These are phyloP conservation scores for Poeciliopsis turrubarensis DNA, from an alignment of 2,113 vertebrate genomes.

Conservation along the genomic window DNA sequence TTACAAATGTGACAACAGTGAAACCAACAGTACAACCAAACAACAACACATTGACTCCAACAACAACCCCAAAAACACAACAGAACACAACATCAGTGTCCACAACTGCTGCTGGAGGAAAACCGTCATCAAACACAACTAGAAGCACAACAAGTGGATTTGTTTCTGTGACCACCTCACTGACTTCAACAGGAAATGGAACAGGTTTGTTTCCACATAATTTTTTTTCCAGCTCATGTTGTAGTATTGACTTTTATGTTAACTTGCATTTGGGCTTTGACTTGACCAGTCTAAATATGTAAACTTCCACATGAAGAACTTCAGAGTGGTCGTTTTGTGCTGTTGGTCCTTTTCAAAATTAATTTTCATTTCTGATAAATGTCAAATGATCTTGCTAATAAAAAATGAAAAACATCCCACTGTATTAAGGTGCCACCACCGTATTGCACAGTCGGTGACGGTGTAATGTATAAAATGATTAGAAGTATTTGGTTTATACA, in stretches of 20 bases:
- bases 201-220: slow-evolving; percentile 35
- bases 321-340: neutral
- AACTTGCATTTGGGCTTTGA: neutral
- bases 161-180: neutral
- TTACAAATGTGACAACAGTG: slow-evolving; percentile 15
- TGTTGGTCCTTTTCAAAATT: too few relatives aligned
- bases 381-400: neutral
- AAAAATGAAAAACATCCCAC: neutral
- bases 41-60: neutral
- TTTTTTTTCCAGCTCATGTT: neutral
- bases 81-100: slow-evolving; percentile 12
- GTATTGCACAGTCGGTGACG: neutral
- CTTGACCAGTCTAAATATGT: neutral
- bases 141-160: neutral
- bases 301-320: neutral
- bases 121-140: neutral
- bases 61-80: neutral
- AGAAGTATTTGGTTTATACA: neutral
- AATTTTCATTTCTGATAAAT: too few relatives aligned
- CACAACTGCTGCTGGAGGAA: neutral
- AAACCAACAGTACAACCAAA: slow-evolving; percentile 18
- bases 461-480: neutral
- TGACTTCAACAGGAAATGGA: neutral
- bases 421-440: neutral
- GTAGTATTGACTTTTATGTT: neutral